Conservation (phyloP, 2,797 vertebrate genomes). For the Mallotus villosus region DNA sequence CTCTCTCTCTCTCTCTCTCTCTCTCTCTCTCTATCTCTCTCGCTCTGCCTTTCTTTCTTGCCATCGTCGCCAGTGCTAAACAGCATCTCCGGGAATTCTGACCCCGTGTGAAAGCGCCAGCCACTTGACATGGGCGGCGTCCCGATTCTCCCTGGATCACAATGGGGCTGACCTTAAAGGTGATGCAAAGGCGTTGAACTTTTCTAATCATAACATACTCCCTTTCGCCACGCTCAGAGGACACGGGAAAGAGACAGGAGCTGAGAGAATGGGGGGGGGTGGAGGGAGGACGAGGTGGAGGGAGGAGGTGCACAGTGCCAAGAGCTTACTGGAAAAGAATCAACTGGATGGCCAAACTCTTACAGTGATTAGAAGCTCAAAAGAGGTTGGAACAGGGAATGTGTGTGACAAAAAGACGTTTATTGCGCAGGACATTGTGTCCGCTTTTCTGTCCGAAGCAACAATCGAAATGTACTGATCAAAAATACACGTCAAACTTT, state of each 20-base stretch:
- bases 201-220: neutral
- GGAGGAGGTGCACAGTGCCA: neutral
- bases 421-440: neutral
- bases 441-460: too few species aligned
- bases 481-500: neutral
- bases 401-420: neutral
- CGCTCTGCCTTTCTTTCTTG: neutral
- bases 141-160: constrained; percentile 7
- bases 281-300: neutral
- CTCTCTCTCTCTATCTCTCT: too few species aligned
- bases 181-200: neutral
- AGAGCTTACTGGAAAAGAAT: neutral
- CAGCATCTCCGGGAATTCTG: neutral
- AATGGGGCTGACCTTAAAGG: constrained; percentile 10
- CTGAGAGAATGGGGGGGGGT: neutral
- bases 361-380: neutral
- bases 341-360: neutral
- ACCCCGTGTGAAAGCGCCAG: constrained; percentile 4
- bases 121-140: constrained; percentile 5
- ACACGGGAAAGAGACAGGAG: neutral
- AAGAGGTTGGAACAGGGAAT: neutral
- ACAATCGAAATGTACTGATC: neutral
- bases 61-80: neutral
- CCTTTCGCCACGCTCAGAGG: neutral
- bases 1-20: neutral